Evolutionary conservation across 2,888 invertebrate species (phyloP), one percentile per base, ranked within the genome.

Genomic region (Stictocephala bisonia): DNA sequence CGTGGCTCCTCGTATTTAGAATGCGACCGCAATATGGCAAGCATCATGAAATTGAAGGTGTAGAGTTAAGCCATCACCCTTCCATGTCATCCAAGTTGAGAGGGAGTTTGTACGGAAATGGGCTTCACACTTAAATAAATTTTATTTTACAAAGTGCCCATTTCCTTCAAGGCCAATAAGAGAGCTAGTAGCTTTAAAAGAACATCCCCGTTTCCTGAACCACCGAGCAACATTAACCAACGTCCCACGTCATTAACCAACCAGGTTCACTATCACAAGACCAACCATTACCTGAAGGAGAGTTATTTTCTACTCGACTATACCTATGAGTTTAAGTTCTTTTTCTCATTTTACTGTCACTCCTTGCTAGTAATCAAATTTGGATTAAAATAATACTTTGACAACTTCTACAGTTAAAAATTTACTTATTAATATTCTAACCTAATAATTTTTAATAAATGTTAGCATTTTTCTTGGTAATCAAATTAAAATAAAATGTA

Each of bases 171-270:
- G 50, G n/a, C 50, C 50, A 15, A 9, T 48, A n/a, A 48, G 50
- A 48, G 50, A 48, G 15, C 20, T 48, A n/a, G 50, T 48, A n/a
- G 50, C 50, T 48, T 7, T 15, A 48, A 48, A n/a, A 48, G 7
- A 48, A 48, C 50, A 48, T 15, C 50, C 50, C n/a, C 50, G 50
- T 7, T 48, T 48, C 50, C n/a, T 48, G 50, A 48, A 48, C 7
- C 50, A 48, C 50, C 6, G 50, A 48, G 6, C 50, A 6, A 48
- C 50, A 48, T 48, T 18, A 48, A 9, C n/a, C 7, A n/a, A n/a
- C 6, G 6, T 6, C 50, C n/a, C n/a, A 48, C n/a, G 50, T 48
- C 50, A 48, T 48, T n/a, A 48, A 48, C 15, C 6, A 48, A 13
- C 50, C n/a, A 48, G n/a, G n/a, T 7, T 13, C 50, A 18, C 7